Base-by-base conservation (phyloP, 2,888 invertebrate genomes). In the Onchidella celtica region DNA sequence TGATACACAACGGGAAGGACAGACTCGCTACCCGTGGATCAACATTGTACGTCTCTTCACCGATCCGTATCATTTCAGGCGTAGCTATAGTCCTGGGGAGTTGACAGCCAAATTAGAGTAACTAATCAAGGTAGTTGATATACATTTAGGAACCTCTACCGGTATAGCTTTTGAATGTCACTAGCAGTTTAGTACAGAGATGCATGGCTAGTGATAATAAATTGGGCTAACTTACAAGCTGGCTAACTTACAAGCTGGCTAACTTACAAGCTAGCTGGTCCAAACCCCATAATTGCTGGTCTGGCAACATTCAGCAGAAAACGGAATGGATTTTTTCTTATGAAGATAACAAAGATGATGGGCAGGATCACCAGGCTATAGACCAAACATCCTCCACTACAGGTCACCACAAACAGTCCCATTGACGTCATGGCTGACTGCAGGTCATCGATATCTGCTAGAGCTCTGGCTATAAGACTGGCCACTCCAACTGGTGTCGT, bases 221-320 rank as follows among this genome's bases (percentile, higher is more conserved):
- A n/a, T 24, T 11, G 55, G 24, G 11, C 11, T 17, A 34, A 36
- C 38, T 3, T 6, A 1, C 9, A 3, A n/a, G n/a, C n/a, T n/a
- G 24, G 11, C 11, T 17, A 34, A 36, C 38, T 3, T 6, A 1
- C 9, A 3, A n/a, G n/a, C n/a, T n/a, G n/a, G 1, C 21, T 17
- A 17, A 88, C 91, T 89, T 84, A 91, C 91, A 89, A 88, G 86
- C 88, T 89, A 4, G 89, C 86, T 2, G 91, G 73, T 2, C 91
- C 90, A 78, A 91, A 88, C 9, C 83, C 87, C 9, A 90, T 86
- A 65, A 91, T 73, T 86, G 88, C 90, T 1, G 90, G 86, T 32
- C 86, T 82, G 2, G 83, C 69, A 36, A 88, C 85, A 21, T 79
- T 83, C 0, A 87, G 29, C 4, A 89, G 75, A 74, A 86, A 88